Evolutionary conservation across 2,113 vertebrate genomes (phyloP), one percentile per base, ranked within the genome.

Genomic region (Leptobrachium leishanense): DNA sequence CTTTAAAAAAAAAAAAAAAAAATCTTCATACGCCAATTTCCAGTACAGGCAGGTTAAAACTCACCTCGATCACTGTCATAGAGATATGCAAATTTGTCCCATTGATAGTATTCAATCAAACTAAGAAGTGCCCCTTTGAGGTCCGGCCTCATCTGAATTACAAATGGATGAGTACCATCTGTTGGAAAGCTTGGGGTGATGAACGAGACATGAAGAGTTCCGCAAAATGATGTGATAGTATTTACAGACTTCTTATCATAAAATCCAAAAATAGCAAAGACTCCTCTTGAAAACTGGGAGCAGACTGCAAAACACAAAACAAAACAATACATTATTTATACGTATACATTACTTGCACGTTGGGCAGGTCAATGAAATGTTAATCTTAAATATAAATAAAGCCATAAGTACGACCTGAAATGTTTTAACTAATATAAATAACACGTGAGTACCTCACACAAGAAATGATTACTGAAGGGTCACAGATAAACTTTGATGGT

Each of bases 221-320:
- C 97, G 67, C 98, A 99, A 83, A 99, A 99, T 0, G 98, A 99
- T 12, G 98, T 98, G 90, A 99, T 98, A 81, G 98, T 99, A 88
- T 99, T 99, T 85, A 99, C 97, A 57, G 97, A 99, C 92, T 99
- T 99, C 93, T 99, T 99, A 90, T 99, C 97, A 43, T 99, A 99
- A 93, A 99, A 99, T 87, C 98, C 98, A 87, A 99, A 99, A 90
- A 99, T 99, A 87, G 97, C 98, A 85, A 98, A 99, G 68, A 99
- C 98, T 83, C 98, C 98, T 93, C 98, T 96, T 74, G 98, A 98
- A 94, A 99, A 99, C 93, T 99, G 98, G 81, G 98, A 99, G 89
- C 98, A 99, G 88, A 99, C 98, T 99, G 87, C 44, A 87, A 84
- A 77, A 54, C 53, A 74, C 74, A 89, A 15, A 77, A 77, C 3